phyloP scores from a whole-genome alignment of 2,797 vertebrate species.

The Sebastes glaucus region DNA sequence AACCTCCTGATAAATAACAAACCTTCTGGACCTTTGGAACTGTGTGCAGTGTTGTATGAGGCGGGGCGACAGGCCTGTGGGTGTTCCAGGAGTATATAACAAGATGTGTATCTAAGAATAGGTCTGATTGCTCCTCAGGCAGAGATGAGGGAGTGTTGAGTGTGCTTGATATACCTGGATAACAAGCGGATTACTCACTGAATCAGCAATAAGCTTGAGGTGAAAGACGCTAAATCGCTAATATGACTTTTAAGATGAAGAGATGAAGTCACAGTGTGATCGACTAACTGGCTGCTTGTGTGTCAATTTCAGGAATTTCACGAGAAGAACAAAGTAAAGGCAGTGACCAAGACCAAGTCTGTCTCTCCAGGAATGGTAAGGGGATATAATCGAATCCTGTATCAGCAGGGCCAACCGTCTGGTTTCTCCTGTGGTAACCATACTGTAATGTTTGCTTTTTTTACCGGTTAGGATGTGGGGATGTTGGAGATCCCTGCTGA shows the following conservation, averaged over 20 bases:
- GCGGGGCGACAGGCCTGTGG: conserved; percentile 55
- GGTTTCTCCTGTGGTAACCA: neutral
- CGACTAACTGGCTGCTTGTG: neutral
- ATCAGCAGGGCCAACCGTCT: neutral
- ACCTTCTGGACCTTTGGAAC: conserved; percentile 65
- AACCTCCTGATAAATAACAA: conserved; percentile 48
- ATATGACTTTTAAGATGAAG: neutral
- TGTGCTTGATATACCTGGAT: conserved; percentile 1
- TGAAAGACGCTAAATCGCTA: neutral
- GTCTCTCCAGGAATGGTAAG: conserved; percentile 79
- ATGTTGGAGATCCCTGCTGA: conserved; percentile 94
- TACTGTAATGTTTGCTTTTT: neutral
- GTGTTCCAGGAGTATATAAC: conserved; percentile 73
- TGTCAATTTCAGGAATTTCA: conserved; percentile 71
- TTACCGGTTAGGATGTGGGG: conserved; percentile 85
- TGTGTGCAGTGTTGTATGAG: conserved; percentile 31
- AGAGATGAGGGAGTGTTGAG: conserved; percentile 13
- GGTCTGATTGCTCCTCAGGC: conserved; percentile 12
- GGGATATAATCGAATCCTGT: neutral
- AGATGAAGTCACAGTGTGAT: neutral
- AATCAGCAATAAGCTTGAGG: neutral
- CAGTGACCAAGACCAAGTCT: conserved; percentile 46
- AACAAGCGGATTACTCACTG: neutral
- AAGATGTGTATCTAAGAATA: conserved; percentile 74
- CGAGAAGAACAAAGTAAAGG: conserved; percentile 59